Conservation (phyloP, 2,113 vertebrate genomes). For the Edolisoma coerulescens region DNA sequence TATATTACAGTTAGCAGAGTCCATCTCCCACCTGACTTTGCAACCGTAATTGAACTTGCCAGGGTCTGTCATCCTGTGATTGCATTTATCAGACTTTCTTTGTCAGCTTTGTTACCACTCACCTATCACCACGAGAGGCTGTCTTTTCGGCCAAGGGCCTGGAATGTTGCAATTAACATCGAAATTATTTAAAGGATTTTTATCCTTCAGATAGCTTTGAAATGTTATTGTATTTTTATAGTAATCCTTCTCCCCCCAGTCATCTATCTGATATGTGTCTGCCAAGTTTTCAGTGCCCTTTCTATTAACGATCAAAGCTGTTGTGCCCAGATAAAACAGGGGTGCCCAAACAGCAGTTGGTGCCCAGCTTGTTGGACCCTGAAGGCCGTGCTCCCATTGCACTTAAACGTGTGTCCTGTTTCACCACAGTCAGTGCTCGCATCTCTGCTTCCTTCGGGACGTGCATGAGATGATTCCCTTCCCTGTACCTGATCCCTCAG, state of each 20-base stretch:
- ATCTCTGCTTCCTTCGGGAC: background rate
- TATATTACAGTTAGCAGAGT: conserved; percentile 21
- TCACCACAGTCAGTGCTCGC: background rate
- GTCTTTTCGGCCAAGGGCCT: background rate
- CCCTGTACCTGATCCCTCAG: background rate
- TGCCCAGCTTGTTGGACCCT: background rate
- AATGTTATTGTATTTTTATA: background rate
- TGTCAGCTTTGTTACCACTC: conserved; percentile 24
- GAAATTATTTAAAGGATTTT: conserved; percentile 30
- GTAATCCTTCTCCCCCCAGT: background rate
- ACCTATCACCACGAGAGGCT: background rate
- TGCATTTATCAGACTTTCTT: conserved; percentile 22
- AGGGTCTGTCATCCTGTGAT: conserved; percentile 20
- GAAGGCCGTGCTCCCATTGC: background rate
- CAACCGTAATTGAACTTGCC: conserved; percentile 13
- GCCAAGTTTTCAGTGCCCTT: background rate
- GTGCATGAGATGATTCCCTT: background rate
- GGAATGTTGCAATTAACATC: conserved; percentile 23
- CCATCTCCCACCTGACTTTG: background rate
- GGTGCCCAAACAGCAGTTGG: background rate
- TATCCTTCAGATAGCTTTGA: background rate
- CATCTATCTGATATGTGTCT: background rate
- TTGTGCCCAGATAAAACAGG: background rate
- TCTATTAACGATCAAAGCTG: background rate
- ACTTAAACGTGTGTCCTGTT: fast-evolving